Evolutionary conservation across 2,797 vertebrate species (phyloP).

Genomic region (Mormyrus proboscirostris): DNA sequence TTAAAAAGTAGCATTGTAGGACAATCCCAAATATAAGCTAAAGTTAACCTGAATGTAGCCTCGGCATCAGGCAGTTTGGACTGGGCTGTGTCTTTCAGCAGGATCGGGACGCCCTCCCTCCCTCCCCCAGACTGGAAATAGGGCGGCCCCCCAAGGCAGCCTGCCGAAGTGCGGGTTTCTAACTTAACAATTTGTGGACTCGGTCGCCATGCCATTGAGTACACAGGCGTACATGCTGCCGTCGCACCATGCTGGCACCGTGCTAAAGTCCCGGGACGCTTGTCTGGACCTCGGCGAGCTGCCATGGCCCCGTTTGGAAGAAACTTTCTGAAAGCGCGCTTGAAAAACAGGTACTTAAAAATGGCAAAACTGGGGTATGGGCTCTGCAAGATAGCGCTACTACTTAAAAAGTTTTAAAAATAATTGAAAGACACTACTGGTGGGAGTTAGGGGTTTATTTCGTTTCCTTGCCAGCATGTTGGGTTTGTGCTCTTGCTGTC

Average conservation of each 20-base stretch:
- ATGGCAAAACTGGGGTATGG: neutral
- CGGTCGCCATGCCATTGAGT: neutral
- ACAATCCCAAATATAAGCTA: neutral
- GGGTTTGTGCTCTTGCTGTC: neutral
- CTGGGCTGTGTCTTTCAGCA: neutral
- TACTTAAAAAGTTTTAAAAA: neutral
- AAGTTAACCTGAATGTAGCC: neutral
- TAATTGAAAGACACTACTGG: neutral
- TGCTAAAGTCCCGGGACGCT: neutral
- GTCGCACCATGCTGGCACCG: neutral
- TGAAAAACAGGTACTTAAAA: slow-evolving; percentile 78
- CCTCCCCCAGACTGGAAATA: neutral
- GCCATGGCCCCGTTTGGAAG: slow-evolving; percentile 89
- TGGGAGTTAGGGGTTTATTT: neutral
- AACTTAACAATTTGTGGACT: neutral
- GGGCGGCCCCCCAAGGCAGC: neutral
- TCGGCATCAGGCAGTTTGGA: neutral
- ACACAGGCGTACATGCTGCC: neutral
- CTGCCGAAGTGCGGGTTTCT: neutral
- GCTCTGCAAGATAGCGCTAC: neutral
- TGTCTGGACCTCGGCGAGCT: neutral
- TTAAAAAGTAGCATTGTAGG: neutral
- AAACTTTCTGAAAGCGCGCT: slow-evolving; percentile 81
- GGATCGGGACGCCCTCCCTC: neutral
- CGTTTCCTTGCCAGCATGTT: neutral